These are phyloP conservation scores for Fulica atra DNA, from an alignment of 2,113 vertebrate genomes.

Conservation along the genomic window DNA sequence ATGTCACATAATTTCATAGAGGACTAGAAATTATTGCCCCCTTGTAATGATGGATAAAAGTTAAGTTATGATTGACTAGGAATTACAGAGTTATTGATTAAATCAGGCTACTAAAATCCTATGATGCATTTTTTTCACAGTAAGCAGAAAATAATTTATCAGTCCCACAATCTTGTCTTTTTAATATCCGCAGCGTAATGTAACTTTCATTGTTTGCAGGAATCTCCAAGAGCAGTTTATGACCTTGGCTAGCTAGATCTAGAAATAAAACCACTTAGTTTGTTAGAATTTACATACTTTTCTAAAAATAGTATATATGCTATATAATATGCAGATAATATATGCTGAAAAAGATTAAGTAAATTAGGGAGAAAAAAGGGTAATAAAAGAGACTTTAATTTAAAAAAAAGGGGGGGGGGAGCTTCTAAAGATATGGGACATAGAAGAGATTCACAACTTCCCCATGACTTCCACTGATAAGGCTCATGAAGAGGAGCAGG, in stretches of 20 bases:
- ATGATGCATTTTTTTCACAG: slow-evolving; percentile 4
- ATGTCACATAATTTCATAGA: background rate
- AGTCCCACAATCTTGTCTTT: background rate
- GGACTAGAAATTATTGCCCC: background rate
- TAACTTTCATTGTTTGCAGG: slow-evolving; percentile 18
- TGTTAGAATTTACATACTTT: background rate
- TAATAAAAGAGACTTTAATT: background rate
- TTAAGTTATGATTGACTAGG: background rate
- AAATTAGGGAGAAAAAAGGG: background rate
- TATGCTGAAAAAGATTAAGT: background rate
- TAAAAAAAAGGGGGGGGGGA: background rate
- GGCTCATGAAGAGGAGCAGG: background rate
- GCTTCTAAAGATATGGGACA: background rate
- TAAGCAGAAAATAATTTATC: slow-evolving; percentile 36
- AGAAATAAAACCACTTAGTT: slow-evolving; percentile 1
- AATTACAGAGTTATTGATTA: slow-evolving; percentile 22
- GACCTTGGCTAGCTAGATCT: background rate
- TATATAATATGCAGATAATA: background rate
- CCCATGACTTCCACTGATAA: background rate
- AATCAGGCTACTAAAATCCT: background rate
- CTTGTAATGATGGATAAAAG: slow-evolving; percentile 2
- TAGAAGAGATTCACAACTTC: background rate
- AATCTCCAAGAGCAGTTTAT: slow-evolving; percentile 22
- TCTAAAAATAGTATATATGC: background rate
- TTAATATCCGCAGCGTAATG: background rate